phyloP scores from a whole-genome alignment of 2,888 invertebrate genomes.

The Parnassius orleans region DNA sequence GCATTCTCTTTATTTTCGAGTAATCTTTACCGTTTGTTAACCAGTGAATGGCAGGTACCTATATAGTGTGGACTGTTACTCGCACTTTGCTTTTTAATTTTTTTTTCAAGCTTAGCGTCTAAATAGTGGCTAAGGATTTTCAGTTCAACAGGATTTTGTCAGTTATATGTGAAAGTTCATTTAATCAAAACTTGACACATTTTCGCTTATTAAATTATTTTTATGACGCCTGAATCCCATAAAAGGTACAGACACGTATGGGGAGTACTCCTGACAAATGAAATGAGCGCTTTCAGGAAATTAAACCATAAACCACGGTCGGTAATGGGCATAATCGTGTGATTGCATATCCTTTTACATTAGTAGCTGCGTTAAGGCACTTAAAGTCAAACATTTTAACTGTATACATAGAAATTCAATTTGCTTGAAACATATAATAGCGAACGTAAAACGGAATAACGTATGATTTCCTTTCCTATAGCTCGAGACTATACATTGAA shows the following conservation, averaged over 20 bases:
- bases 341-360: constrained; percentile 46
- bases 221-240: constrained; percentile 48
- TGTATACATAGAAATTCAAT: constrained; percentile 25
- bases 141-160: too few species aligned
- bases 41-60: too few species aligned
- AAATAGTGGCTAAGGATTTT: too few species aligned
- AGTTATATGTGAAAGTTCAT: neutral
- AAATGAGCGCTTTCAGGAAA: constrained; percentile 70
- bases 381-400: constrained; percentile 14
- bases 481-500: too few species aligned
- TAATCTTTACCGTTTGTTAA: too few species aligned
- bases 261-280: constrained; percentile 49
- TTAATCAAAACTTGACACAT: constrained; percentile 55
- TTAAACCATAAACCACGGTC: constrained; percentile 67
- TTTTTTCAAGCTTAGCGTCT: too few species aligned
- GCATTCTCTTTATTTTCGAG: too few species aligned
- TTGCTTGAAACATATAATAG: constrained; percentile 20
- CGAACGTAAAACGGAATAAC: constrained; percentile 1
- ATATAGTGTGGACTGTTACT: too few species aligned
- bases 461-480: neutral
- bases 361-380: constrained; percentile 28
- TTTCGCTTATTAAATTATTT: constrained; percentile 54
- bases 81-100: too few species aligned
- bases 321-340: constrained; percentile 56
- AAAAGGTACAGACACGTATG: constrained; percentile 56